Evolutionary conservation across 2,113 vertebrate species (phyloP), one percentile per base, ranked within the genome.

Genomic region (Columba janthina): DNA sequence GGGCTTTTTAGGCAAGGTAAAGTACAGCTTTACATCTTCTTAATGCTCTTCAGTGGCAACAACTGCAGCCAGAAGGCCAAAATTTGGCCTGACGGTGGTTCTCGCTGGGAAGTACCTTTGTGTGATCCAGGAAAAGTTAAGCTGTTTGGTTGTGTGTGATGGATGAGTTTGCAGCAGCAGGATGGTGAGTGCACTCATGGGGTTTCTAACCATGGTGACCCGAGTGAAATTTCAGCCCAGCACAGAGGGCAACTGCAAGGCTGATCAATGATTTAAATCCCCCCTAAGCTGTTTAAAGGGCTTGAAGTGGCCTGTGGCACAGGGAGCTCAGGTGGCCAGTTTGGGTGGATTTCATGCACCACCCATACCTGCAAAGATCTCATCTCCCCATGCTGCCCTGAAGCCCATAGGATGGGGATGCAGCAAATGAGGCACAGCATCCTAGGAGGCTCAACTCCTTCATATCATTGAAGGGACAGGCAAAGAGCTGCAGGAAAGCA

Each of bases 131-230:
- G 66, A 69, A 81, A 86, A 78, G 61, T 56, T 38, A 57, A 88
- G 58, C 85, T 5, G 0, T 74, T 86, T 66, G 93, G 70, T 78
- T 61, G 22, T 10, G 53, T 75, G 82, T 0, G 0, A 11, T 29
- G 48, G 78, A 61, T 42, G 50, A 74, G 61, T 81, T 84, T 96
- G 86, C 53, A 40, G 76, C 13, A 56, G 25, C 0, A 2, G 50
- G 36, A 53, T 0, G 0, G 38, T 74, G 51, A 0, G 0, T 4
- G 24, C 20, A 2, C 11, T 2, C 0, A 0, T 0, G 0, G 16
- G 6, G 3, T 72, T 87, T 91, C 84, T 75, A 65, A n/a, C 44
- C 1, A 0, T 7, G n/a, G 36, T 48, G 77, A 83, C 51, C 42
- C 56, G 22, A 81, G 73, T 94, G 86, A 75, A 56, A 89, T 92